Evolutionary conservation across 2,113 vertebrate genomes (phyloP).

Genomic region (Progne subis): DNA sequence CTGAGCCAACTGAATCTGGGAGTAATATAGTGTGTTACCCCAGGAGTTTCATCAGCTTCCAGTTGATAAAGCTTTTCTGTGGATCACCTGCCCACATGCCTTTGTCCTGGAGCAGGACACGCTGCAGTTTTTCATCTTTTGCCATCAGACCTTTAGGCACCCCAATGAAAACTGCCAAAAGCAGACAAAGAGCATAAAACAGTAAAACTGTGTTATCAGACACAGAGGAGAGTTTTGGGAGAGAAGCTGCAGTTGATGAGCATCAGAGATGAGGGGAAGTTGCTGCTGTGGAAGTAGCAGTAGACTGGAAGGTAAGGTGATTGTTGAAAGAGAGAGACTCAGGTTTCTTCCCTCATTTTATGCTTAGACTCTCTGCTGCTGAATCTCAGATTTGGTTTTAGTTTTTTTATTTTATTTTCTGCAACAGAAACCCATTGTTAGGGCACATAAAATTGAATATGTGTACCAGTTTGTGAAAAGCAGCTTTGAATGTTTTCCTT

Average conservation of each 20-base stretch:
- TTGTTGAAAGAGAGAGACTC: background rate
- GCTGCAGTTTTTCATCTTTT: background rate
- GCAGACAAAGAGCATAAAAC: background rate
- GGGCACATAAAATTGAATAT: background rate
- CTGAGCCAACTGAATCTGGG: conserved; percentile 43
- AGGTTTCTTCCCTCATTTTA: background rate
- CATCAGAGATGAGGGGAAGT: background rate
- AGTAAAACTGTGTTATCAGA: background rate
- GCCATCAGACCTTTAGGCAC: background rate
- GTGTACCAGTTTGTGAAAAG: background rate
- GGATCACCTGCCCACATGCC: conserved; percentile 24
- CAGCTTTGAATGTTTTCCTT: background rate
- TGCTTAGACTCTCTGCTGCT: background rate
- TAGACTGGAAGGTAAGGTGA: background rate
- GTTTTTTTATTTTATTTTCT: background rate
- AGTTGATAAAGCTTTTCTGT: conserved; percentile 12
- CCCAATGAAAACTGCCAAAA: background rate
- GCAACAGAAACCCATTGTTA: background rate
- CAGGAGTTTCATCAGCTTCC: conserved; percentile 33
- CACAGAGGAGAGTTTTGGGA: background rate
- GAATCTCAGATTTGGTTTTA: background rate
- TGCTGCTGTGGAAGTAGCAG: background rate
- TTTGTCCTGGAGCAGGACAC: background rate
- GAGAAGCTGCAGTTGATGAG: background rate
- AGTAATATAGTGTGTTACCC: conserved; percentile 37